Evolutionary conservation across 2,888 invertebrate genomes (phyloP), one percentile per base, ranked within the genome.

Genomic region (Epinotia demarniana): DNA sequence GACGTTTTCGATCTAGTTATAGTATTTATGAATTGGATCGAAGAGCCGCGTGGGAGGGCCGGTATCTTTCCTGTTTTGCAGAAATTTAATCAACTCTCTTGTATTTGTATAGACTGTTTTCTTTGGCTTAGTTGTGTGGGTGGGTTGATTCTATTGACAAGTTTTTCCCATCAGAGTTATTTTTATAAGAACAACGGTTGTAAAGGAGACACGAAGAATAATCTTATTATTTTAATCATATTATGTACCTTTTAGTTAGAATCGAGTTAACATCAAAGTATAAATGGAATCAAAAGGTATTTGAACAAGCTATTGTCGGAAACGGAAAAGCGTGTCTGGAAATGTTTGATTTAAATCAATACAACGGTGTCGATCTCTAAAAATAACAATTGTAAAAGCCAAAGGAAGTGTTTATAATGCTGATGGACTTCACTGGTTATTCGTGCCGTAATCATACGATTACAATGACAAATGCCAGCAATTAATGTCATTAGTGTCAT

Each of bases 1-100:
- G n/a, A 72, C 66, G 19, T 55, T 72, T 68, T 39, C n/a, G 27
- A 53, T 61, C 61, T 61, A 49, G 46, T 57, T 19, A 58, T 53
- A 57, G 12, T 58, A 49, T 66, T 64, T 55, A 46, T 61, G 39
- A 64, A 39, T 19, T 33, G 3, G 19, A n/a, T 9, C 12, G 58
- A 19, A 63, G 11, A 46, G 64, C n/a, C 11, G 72, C 46, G 64
- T 58, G 58, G 63, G 60, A 23, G 46, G 49, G 55, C 53, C 9
- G 55, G 46, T 69, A 19, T 49, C 46, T 64, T 33, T 12, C 43
- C 27, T 62, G 57, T 39, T 39, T 63, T n/a, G 33, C 46, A 46
- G 43, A 27, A 63, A 68, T 57, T 43, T 68, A 58, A 68, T 68
- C 58, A 68, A 58, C 13, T 58, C 57, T 61, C 27, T 12, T 46